These are phyloP conservation scores for Burhinus oedicnemus DNA, from an alignment of 2,113 vertebrate species.

Conservation along the genomic window DNA sequence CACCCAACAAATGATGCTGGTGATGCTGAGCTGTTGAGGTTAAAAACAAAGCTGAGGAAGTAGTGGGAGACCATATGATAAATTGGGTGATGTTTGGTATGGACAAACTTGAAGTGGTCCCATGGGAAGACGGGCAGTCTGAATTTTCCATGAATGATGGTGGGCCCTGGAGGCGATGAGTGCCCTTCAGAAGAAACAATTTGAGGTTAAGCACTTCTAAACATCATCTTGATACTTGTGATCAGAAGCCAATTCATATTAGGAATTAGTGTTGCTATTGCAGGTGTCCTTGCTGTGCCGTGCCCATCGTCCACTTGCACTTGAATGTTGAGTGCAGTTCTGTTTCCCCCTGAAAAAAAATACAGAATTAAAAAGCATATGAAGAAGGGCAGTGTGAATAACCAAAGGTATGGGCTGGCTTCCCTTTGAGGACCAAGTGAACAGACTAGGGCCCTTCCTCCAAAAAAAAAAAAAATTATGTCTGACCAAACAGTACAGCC, in stretches of 20 bases:
- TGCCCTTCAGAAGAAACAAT: neutral
- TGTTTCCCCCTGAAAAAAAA: neutral
- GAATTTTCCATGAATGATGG: neutral
- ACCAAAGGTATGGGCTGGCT: neutral
- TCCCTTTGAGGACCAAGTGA: neutral
- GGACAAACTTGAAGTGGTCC: neutral
- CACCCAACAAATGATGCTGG: neutral
- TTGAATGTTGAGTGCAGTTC: neutral
- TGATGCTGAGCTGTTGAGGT: neutral
- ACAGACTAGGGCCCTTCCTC: neutral
- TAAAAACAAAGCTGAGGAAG: neutral
- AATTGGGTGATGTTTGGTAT: neutral
- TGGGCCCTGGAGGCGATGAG: neutral
- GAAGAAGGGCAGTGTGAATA: neutral
- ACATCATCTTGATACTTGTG: neutral
- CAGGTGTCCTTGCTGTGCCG: neutral
- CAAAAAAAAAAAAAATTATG: neutral
- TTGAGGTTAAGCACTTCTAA: neutral
- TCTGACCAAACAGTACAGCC: neutral
- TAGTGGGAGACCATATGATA: rapidly evolving
- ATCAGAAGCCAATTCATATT: neutral
- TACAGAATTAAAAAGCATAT: neutral
- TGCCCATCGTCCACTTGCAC: too few species aligned
- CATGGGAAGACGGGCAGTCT: neutral
- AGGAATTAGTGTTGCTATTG: neutral